Evolutionary conservation across 2,888 invertebrate species (phyloP).

Genomic region (Plusia festucae): DNA sequence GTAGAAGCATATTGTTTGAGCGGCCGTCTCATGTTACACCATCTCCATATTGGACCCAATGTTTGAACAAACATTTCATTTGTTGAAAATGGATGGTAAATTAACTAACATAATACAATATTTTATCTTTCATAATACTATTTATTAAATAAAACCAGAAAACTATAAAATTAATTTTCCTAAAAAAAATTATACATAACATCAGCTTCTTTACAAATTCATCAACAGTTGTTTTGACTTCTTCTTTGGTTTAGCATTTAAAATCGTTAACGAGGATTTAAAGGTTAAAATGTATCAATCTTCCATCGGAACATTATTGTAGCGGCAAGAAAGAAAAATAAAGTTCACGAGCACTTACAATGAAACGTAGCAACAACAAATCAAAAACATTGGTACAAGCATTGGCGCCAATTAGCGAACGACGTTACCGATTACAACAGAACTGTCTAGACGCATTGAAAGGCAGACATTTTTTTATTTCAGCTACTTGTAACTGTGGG

Average conservation of each 20-base stretch:
- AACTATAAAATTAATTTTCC: too few species aligned
- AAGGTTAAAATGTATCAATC: neutral
- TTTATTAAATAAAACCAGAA: too few species aligned
- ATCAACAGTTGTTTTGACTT: too few species aligned
- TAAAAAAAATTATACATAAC: too few species aligned
- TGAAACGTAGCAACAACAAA: conserved; percentile 19
- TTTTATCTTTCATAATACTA: too few species aligned
- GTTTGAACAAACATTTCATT: conserved; percentile 24
- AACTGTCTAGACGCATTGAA: conserved; percentile 76
- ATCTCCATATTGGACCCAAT: conserved; percentile 41
- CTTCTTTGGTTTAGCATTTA: too few species aligned
- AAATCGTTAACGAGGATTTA: too few species aligned
- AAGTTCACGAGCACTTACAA: conserved; percentile 11
- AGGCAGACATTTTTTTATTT: conserved; percentile 78
- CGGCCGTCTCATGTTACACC: conserved; percentile 60
- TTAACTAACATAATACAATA: too few species aligned
- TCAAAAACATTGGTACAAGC: conserved; percentile 25
- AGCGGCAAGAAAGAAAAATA: neutral
- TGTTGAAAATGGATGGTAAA: too few species aligned
- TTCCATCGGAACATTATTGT: neutral
- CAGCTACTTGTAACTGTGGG: conserved; percentile 71
- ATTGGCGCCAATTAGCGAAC: conserved; percentile 50
- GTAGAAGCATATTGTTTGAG: conserved; percentile 76
- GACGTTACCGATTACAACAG: conserved; percentile 70
- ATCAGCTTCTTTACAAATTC: too few species aligned